Conservation (phyloP, 2,113 vertebrate genomes). For the Helogale parvula region DNA sequence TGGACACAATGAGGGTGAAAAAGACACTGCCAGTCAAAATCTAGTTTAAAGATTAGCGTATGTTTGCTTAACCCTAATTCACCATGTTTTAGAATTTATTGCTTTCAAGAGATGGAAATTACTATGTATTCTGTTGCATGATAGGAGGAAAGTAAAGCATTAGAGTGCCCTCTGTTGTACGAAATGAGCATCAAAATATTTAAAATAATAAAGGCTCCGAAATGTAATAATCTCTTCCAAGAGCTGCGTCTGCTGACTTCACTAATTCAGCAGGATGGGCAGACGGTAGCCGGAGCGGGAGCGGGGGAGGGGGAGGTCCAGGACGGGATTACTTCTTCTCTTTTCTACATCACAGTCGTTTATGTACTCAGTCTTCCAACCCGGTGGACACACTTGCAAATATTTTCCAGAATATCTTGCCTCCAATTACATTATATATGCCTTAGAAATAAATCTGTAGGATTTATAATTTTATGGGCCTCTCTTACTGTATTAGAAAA, state of each 20-base stretch:
- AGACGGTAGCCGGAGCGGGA: no score
- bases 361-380: neutral
- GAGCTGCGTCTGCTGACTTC: neutral
- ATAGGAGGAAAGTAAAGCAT: neutral
- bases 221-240: neutral
- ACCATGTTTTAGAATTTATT: neutral
- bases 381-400: neutral
- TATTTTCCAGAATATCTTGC: neutral
- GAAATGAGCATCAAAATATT: neutral
- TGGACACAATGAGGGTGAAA: conserved; percentile 1
- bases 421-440: neutral
- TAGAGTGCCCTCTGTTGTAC: conserved; percentile 62
- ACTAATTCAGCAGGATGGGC: neutral
- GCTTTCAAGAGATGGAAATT: neutral
- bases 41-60: neutral
- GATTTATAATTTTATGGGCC: neutral
- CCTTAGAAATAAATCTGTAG: neutral
- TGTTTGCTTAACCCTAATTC: neutral
- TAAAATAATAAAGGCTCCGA: neutral
- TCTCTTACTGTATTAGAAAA: neutral
- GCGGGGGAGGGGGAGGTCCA: accelerated
- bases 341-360: neutral
- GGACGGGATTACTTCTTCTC: neutral
- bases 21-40: neutral
- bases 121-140: neutral